Base-by-base conservation (phyloP, 2,113 vertebrate genomes). In the Eolophus roseicapilla region DNA sequence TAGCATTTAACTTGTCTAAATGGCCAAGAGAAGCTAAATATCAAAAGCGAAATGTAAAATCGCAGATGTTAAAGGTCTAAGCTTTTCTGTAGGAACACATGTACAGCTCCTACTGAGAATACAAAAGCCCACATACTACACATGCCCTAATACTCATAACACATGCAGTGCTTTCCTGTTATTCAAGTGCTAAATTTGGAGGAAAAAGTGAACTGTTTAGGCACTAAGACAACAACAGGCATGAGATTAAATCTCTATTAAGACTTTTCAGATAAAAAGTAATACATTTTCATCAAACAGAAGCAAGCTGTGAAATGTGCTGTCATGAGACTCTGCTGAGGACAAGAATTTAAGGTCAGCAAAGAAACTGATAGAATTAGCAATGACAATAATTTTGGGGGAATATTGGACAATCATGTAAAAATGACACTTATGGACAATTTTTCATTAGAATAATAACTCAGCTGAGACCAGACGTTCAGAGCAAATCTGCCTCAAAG, bases 121-220 rank as follows among this genome's bases (percentile, higher is more conserved):
- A n/a, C 60, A 78, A 46, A 74, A 6, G 19, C 14, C 10, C 19
- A 6, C n/a, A 7, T 10, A 3, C 20, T 7, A 2, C 39, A 41
- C 41, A 35, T 70, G 29, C 6, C 50, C 46, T 53, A 68, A 21
- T 1, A 3, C 37, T 52, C 1, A 0, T 19, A 37, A n/a, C 6
- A 59, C 41, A 53, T 2, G 25, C 47, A 27, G 31, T 3, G 6
- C 37, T 80, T 57, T 25, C 11, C 24, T 63, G 35, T 43, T 59
- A 31, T 35, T 39, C 43, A 35, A 47, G 23, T 35, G 31, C 24
- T 62, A 73, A 43, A 81, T 43, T 47, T 41, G 47, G 23, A 81
- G 18, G 33, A 20, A 9, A 75, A 64, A 82, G 11, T 17, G 13
- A 44, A 12, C 31, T 69, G 17, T 31, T 79, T 19, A 28, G 47